Percentiles rank a stretch among this genome's conserved stretches.
Conservation (phyloP, 2,888 invertebrate genomes). For the Caenorhabditis plicata region DNA sequence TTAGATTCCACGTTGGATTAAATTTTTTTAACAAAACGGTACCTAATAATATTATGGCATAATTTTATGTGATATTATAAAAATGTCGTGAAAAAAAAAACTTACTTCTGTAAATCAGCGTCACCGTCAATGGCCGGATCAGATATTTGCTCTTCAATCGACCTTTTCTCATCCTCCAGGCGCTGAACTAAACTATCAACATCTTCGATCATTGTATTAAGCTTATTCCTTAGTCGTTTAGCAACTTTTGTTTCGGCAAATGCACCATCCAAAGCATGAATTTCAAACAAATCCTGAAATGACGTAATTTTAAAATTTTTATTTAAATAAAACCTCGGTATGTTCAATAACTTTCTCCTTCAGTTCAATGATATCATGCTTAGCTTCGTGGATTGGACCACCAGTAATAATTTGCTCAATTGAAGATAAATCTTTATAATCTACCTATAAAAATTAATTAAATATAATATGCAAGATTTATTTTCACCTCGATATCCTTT, state of each 20-base stretch:
- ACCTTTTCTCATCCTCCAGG: conserved; percentile 49
- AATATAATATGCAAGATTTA: background rate
- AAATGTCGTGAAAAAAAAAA: background rate
- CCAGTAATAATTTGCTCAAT: conserved; percentile 51
- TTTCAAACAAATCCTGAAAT: conserved; percentile 52
- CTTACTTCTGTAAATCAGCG: conserved; percentile 36
- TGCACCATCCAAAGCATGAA: conserved; percentile 48
- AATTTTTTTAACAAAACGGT: too few relatives aligned
- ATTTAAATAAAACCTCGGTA: conserved; percentile 39
- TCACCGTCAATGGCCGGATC: conserved; percentile 45
- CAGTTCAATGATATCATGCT: conserved; percentile 55
- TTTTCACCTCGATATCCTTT: conserved; percentile 10
- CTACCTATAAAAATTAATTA: conserved; percentile 14
- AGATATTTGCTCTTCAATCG: conserved; percentile 41
- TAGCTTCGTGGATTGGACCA: conserved; percentile 52
- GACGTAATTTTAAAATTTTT: background rate
- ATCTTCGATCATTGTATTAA: conserved; percentile 57
- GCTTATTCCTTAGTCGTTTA: conserved; percentile 46
- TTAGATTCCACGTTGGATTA: too few relatives aligned
- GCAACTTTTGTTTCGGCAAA: conserved; percentile 57
- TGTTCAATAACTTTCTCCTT: conserved; percentile 61
- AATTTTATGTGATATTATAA: too few relatives aligned
- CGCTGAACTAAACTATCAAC: conserved; percentile 53
- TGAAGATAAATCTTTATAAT: conserved; percentile 45
- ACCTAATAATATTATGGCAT: too few relatives aligned